phyloP scores from a whole-genome alignment of 1,140 invertebrate species.

The Drosophila kurseongensis region DNA sequence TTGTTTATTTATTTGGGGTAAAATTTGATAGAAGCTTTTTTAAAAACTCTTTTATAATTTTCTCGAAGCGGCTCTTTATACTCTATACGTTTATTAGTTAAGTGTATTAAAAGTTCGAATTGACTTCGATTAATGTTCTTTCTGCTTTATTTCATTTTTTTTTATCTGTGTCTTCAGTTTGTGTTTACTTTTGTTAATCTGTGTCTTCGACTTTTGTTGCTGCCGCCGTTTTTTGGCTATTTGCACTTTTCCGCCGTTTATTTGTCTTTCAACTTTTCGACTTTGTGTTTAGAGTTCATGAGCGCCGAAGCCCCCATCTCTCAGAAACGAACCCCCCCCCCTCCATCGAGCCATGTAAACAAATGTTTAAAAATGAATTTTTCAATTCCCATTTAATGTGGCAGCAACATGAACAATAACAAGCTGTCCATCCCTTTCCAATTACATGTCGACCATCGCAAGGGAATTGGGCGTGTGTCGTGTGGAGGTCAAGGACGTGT shows the following conservation, averaged over 20 bases:
- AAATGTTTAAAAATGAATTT: conserved; percentile 80
- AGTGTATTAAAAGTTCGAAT: conserved; percentile 1
- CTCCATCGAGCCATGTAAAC: conserved; percentile 43
- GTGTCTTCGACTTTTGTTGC: conserved; percentile 44
- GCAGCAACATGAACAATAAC: conserved; percentile 55
- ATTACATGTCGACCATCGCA: conserved; percentile 25
- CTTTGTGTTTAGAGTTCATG: conserved; percentile 71
- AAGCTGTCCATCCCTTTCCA: conserved; percentile 15
- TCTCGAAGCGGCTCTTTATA: too few relatives aligned
- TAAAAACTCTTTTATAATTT: too few relatives aligned
- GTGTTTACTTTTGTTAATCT: conserved; percentile 52
- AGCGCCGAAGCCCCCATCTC: conserved; percentile 25
- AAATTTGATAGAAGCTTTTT: too few relatives aligned
- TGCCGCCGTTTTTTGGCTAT: conserved; percentile 54
- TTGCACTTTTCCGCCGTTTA: conserved; percentile 67
- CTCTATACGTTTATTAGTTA: neutral
- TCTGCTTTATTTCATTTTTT: conserved; percentile 28
- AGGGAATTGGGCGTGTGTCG: conserved; percentile 19
- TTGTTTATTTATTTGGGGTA: too few relatives aligned
- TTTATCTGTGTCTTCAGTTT: conserved; percentile 41
- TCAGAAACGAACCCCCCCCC: neutral
- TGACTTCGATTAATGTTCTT: conserved; percentile 1
- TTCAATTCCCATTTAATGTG: conserved; percentile 70
- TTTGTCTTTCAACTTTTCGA: conserved; percentile 79
- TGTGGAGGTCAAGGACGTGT: conserved; percentile 53